A percentile compares a stretch with the other conserved stretches of the same genome.
These are phyloP conservation scores for Miichthys miiuy DNA, from an alignment of 2,797 vertebrate species.

Conservation along the genomic window DNA sequence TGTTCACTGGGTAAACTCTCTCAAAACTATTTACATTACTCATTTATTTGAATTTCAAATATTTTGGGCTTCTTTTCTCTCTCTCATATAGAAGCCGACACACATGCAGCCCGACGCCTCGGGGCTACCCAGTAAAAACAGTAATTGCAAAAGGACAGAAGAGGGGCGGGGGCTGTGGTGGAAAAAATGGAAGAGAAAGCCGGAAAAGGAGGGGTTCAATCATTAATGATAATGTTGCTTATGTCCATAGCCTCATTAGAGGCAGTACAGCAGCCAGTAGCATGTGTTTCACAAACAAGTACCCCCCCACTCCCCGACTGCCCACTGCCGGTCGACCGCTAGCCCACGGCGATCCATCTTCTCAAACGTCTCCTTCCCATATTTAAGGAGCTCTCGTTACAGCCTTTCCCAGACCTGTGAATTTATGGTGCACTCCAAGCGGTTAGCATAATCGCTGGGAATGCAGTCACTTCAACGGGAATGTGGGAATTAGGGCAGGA, in stretches of 20 bases:
- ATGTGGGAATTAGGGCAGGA: conserved; percentile 84
- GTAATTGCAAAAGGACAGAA: conserved; percentile 88
- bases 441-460: conserved; percentile 83
- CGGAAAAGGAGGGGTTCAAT: conserved; percentile 84
- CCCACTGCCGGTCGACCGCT: conserved; percentile 83
- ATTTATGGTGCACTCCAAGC: conserved; percentile 81
- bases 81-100: conserved; percentile 50
- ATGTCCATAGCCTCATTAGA: conserved; percentile 96
- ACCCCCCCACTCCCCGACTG: conserved; percentile 79
- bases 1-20: conserved; percentile 99
- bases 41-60: conserved; percentile 97
- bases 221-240: conserved; percentile 95
- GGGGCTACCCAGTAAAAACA: conserved; percentile 90
- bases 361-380: conserved; percentile 83
- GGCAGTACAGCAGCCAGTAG: conserved; percentile 88
- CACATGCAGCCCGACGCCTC: conserved; percentile 77
- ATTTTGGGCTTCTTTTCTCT: conserved; percentile 75
- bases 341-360: conserved; percentile 85
- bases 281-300: conserved; percentile 94
- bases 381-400: conserved; percentile 84
- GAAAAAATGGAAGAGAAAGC: conserved; percentile 42
- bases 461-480: conserved; percentile 80
- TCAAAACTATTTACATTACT: conserved; percentile 99
- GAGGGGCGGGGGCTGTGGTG: conserved; percentile 33
- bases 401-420: conserved; percentile 82